A percentile compares a stretch with the other conserved stretches of the same genome.
These are phyloP conservation scores for Strongylocentrotus purpuratus DNA, from an alignment of 35 echinoderm and acorn worm species.

Conservation along the genomic window DNA sequence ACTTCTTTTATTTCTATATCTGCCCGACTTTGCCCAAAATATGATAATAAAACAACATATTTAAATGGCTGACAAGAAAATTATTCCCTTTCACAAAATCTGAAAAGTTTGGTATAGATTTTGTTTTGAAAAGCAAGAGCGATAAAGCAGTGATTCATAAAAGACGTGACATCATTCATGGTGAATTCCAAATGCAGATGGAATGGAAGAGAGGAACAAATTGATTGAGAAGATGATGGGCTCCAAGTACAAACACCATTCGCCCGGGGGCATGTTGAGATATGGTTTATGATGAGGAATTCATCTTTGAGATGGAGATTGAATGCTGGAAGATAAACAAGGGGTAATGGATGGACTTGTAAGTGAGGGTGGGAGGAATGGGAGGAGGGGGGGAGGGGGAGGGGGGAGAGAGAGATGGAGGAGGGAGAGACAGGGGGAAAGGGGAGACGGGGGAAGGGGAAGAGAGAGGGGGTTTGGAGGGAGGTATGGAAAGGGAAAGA, in stretches of 20 bases:
- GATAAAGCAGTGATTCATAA: not conserved
- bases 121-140: not conserved
- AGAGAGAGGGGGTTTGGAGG: not conserved
- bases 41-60: not conserved
- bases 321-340: not conserved
- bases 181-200: not conserved
- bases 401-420: not conserved
- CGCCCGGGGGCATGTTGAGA: not conserved
- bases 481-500: not conserved
- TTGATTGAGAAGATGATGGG: constrained; percentile 1
- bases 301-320: not conserved
- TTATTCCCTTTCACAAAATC: not conserved
- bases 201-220: not conserved
- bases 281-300: constrained; percentile 18
- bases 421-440: not conserved
- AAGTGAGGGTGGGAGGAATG: not conserved
- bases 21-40: not conserved
- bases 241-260: not conserved
- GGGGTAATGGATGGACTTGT: not conserved
- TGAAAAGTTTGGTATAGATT: not conserved
- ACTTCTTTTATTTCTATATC: no score
- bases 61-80: not conserved
- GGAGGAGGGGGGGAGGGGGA: not conserved
- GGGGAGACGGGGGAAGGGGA: not conserved
- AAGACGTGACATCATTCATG: not conserved